These are phyloP conservation scores for Notothenia rossii DNA, from an alignment of 2,113 vertebrate genomes.

Conservation along the genomic window DNA sequence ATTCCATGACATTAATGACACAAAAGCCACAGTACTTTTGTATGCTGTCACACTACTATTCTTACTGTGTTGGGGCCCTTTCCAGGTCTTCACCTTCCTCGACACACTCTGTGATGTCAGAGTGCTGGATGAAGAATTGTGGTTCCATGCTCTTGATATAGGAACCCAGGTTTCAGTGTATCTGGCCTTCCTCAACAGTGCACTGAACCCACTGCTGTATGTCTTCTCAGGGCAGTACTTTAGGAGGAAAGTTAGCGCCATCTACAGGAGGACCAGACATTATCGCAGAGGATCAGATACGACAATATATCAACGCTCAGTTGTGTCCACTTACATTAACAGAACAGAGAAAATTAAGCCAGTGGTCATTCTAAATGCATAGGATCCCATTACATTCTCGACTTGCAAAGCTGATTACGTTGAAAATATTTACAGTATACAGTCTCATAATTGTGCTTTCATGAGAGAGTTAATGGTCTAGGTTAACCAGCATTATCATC, in stretches of 20 bases:
- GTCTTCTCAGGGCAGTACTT: constrained; percentile 93
- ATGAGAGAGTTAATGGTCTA: constrained; percentile 11
- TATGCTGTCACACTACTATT: constrained; percentile 89
- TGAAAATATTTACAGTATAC: neutral
- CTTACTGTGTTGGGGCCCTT: constrained; percentile 90
- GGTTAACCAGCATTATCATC: neutral
- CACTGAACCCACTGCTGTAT: constrained; percentile 92
- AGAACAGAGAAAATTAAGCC: constrained; percentile 74
- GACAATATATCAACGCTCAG: constrained; percentile 69
- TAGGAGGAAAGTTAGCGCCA: constrained; percentile 87
- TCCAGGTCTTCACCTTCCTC: constrained; percentile 88
- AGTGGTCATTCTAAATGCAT: constrained; percentile 46
- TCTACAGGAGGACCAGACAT: constrained; percentile 75
- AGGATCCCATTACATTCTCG: constrained; percentile 3
- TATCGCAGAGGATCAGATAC: constrained; percentile 71
- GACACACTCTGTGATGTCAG: constrained; percentile 72
- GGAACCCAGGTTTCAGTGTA: constrained; percentile 84
- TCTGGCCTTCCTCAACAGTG: constrained; percentile 91
- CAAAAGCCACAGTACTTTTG: constrained; percentile 86
- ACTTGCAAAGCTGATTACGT: constrained; percentile 1
- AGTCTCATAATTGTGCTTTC: constrained; percentile 10
- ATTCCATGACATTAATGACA: constrained; percentile 82
- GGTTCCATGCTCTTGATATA: constrained; percentile 74
- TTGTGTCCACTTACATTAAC: constrained; percentile 75
- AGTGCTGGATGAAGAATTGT: constrained; percentile 61